phyloP scores from a whole-genome alignment of 2,888 invertebrate genomes.

The Pseudolycoriella hygida region DNA sequence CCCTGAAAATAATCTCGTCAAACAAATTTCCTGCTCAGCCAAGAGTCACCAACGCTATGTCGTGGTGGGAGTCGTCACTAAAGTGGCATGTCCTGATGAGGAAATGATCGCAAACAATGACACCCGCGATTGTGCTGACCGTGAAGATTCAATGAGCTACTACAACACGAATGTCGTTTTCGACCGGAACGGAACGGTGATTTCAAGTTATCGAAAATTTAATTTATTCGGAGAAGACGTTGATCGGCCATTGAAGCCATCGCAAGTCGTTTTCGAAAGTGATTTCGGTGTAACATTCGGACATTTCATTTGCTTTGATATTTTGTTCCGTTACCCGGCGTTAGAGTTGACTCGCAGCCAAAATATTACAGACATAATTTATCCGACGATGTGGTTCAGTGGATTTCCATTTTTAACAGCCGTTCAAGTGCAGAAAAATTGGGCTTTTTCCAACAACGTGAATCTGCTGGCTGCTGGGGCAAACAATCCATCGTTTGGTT shows the following conservation, averaged over 20 bases:
- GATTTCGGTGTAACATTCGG: constrained; percentile 72
- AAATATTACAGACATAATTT: constrained; percentile 25
- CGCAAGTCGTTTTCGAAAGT: constrained; percentile 44
- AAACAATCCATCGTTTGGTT: constrained; percentile 32
- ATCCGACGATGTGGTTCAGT: constrained; percentile 56
- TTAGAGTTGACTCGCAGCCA: constrained; percentile 27
- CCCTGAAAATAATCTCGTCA: constrained; percentile 1
- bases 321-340: constrained; percentile 54
- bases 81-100: constrained; percentile 31
- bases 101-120: constrained; percentile 18
- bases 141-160: constrained; percentile 16
- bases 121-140: constrained; percentile 7
- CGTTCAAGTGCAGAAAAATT: constrained; percentile 39
- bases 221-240: constrained; percentile 33
- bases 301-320: constrained; percentile 67
- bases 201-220: constrained; percentile 36
- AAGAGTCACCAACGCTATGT: constrained; percentile 30
- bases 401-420: constrained; percentile 33
- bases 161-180: constrained; percentile 71
- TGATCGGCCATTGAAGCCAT: constrained; percentile 33
- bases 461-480: constrained; percentile 45
- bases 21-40: constrained; percentile 34
- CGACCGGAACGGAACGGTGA: constrained; percentile 46
- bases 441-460: constrained; percentile 38
- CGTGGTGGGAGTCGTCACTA: constrained; percentile 16